A percentile compares a stretch with the other conserved stretches of the same genome.
These are phyloP conservation scores for Geococcyx californianus DNA, from an alignment of 2,113 vertebrate species.

Conservation along the genomic window DNA sequence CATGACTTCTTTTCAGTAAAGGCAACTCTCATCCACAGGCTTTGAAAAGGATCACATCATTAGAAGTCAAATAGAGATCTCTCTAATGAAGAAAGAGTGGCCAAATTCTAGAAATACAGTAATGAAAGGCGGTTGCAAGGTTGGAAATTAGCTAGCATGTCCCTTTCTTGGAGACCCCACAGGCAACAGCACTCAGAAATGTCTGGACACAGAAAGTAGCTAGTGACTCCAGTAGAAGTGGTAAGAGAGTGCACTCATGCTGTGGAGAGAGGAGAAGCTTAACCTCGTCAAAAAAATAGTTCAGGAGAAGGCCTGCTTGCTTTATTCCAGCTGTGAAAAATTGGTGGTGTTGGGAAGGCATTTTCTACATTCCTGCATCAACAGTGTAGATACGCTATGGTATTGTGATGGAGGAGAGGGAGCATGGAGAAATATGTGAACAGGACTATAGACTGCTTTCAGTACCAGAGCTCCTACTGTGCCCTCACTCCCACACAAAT, in stretches of 20 bases:
- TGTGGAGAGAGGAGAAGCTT: background rate
- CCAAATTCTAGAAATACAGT: background rate
- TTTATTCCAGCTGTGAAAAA: background rate
- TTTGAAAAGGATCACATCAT: background rate
- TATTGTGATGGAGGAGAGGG: background rate
- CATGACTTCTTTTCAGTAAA: background rate
- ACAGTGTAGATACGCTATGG: background rate
- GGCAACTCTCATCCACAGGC: background rate
- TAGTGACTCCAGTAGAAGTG: fast-evolving
- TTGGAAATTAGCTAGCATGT: background rate
- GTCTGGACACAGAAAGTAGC: background rate
- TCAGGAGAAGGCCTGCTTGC: background rate
- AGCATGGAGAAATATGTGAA: background rate
- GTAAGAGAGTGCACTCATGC: background rate
- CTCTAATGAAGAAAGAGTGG: background rate
- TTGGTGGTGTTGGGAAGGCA: background rate
- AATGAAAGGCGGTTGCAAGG: background rate
- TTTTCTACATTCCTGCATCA: background rate
- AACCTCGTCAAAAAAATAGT: background rate
- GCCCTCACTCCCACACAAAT: background rate
- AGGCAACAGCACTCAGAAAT: background rate
- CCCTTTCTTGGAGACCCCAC: background rate
- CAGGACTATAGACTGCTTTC: background rate
- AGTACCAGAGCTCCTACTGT: background rate
- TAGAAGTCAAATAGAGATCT: background rate